These are phyloP conservation scores for Tupiocoris notatus DNA, from an alignment of 2,888 invertebrate species.

Conservation along the genomic window DNA sequence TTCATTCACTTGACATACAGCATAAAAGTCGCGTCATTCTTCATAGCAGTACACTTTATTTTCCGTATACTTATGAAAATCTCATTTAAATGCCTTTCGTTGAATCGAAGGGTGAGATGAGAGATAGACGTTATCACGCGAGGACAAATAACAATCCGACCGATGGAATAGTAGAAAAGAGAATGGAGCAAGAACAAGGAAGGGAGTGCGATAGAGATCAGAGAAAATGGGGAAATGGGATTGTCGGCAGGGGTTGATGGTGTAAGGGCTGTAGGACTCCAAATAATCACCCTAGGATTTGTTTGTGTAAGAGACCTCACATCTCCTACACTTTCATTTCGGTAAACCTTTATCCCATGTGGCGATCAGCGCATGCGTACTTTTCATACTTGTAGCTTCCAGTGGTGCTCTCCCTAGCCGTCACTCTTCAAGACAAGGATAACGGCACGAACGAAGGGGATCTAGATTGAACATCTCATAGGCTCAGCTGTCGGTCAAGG, in stretches of 20 bases:
- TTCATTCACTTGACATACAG: too few species aligned
- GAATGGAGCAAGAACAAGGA: neutral
- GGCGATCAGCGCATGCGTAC: constrained; percentile 13
- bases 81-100: neutral
- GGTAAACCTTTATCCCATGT: constrained; percentile 14
- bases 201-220: neutral
- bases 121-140: constrained; percentile 8
- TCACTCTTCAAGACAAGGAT: neutral
- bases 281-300: constrained; percentile 35
- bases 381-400: constrained; percentile 22
- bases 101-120: neutral
- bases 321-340: neutral
- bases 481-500: constrained; percentile 34
- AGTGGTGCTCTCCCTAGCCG: neutral
- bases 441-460: constrained; percentile 2
- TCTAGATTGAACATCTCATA: constrained; percentile 32
- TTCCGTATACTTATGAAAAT: too few species aligned
- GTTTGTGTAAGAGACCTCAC: constrained; percentile 26
- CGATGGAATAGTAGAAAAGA: neutral
- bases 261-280: neutral
- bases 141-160: constrained; percentile 26
- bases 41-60: too few species aligned
- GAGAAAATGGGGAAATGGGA: neutral
- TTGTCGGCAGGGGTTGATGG: too few species aligned
- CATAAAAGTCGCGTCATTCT: too few species aligned